These are phyloP conservation scores for Stenurella melanura DNA, from an alignment of 2,888 invertebrate genomes.

Conservation along the genomic window DNA sequence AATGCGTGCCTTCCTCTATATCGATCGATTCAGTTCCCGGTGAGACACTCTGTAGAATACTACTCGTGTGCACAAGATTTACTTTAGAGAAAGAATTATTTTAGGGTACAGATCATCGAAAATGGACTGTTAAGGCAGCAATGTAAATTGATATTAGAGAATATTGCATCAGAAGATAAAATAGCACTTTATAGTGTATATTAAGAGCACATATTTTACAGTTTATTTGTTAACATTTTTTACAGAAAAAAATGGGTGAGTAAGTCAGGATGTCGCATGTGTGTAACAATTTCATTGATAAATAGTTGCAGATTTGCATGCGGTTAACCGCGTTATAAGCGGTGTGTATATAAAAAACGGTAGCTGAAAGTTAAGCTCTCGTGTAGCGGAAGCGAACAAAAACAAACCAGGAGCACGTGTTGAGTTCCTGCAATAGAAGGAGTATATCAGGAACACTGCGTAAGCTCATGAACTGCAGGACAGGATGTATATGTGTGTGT, in stretches of 20 bases:
- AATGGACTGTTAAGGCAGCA: no score
- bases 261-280: constrained; percentile 49
- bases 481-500: constrained; percentile 57
- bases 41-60: no score
- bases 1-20: no score
- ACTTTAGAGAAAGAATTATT: no score
- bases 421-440: constrained; percentile 52
- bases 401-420: constrained; percentile 68
- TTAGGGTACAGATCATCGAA: no score
- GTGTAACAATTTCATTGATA: constrained; percentile 54
- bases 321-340: constrained; percentile 46
- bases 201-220: constrained; percentile 8
- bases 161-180: neutral
- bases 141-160: neutral
- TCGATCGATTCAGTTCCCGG: no score
- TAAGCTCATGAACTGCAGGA: constrained; percentile 49
- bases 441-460: constrained; percentile 47
- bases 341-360: constrained; percentile 38
- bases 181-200: constrained; percentile 15
- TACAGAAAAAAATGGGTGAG: constrained; percentile 38
- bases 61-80: no score
- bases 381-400: constrained; percentile 64
- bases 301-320: constrained; percentile 51
- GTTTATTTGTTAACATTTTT: constrained; percentile 36
- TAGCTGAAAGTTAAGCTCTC: constrained; percentile 51